Percentiles rank a stretch among this genome's conserved stretches.
phyloP scores from a whole-genome alignment of 2,797 vertebrate species.

The Lithobates sylvaticus region DNA sequence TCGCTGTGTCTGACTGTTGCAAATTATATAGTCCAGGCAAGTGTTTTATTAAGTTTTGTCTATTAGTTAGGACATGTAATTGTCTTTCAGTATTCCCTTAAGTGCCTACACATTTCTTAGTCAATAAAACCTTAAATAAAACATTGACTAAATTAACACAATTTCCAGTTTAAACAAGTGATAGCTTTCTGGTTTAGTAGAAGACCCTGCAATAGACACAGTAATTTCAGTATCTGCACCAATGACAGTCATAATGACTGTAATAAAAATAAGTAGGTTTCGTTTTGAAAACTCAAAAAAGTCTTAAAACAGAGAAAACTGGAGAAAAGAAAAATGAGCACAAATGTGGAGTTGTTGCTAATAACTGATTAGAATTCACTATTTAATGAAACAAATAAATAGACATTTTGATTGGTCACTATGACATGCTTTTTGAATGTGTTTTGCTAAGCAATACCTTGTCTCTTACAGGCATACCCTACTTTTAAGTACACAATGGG shows the following conservation, averaged over 20 bases:
- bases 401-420: too few species aligned
- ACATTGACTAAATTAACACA: conserved; percentile 37
- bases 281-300: too few species aligned
- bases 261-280: background rate
- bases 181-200: background rate
- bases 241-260: background rate
- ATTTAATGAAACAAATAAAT: too few species aligned
- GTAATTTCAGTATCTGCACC: background rate
- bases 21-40: conserved; percentile 15
- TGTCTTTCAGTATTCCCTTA: conserved; percentile 41
- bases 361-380: background rate
- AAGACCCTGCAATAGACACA: background rate
- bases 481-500: too few species aligned
- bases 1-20: conserved; percentile 3
- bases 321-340: background rate
- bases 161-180: conserved; percentile 4
- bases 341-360: background rate
- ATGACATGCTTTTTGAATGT: too few species aligned
- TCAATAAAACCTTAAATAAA: conserved; percentile 52
- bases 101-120: conserved; percentile 46
- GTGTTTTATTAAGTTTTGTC: conserved; percentile 31
- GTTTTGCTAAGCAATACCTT: too few species aligned
- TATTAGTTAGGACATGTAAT: conserved; percentile 28
- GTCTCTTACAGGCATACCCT: too few species aligned
- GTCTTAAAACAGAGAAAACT: background rate